Conservation (phyloP, 2,888 invertebrate genomes). For the Parapristionchus giblindavisi region DNA sequence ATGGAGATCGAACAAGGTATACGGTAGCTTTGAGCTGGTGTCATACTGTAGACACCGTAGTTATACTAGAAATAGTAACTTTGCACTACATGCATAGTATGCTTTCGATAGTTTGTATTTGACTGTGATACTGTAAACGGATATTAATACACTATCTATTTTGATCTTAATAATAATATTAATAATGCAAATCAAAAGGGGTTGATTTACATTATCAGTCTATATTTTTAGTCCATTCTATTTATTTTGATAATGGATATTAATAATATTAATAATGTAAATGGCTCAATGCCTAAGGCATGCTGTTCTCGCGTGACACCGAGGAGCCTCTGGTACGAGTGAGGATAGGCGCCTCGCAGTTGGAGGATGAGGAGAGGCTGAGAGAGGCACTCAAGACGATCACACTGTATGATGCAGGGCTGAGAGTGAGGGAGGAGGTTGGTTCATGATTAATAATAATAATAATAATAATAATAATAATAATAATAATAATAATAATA, state of each 20-base stretch:
- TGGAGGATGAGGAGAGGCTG: conserved; percentile 35
- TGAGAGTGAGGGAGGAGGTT: conserved; percentile 35
- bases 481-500: neutral
- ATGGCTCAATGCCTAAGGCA: conserved; percentile 2
- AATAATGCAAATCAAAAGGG: too few relatives aligned
- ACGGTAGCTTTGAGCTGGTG: neutral
- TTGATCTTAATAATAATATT: too few relatives aligned
- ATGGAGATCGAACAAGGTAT: conserved; percentile 22
- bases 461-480: neutral
- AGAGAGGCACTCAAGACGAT: conserved; percentile 35
- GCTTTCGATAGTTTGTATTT: too few relatives aligned
- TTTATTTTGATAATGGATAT: too few relatives aligned
- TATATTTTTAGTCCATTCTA: too few relatives aligned
- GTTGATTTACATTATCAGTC: too few relatives aligned
- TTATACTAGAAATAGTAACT: too few relatives aligned
- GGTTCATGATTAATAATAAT: neutral
- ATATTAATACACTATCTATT: too few relatives aligned
- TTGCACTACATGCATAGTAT: too few relatives aligned
- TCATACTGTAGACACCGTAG: neutral
- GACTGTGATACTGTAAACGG: too few relatives aligned
- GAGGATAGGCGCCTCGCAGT: neutral
- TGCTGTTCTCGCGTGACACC: conserved; percentile 9
- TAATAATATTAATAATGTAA: neutral
- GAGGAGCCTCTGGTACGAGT: conserved; percentile 37
- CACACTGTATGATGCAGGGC: conserved; percentile 3